Percentiles rank a stretch among this genome's conserved stretches.
These are phyloP conservation scores for Drosophila nikananu DNA, from an alignment of 1,140 invertebrate genomes.

Conservation along the genomic window DNA sequence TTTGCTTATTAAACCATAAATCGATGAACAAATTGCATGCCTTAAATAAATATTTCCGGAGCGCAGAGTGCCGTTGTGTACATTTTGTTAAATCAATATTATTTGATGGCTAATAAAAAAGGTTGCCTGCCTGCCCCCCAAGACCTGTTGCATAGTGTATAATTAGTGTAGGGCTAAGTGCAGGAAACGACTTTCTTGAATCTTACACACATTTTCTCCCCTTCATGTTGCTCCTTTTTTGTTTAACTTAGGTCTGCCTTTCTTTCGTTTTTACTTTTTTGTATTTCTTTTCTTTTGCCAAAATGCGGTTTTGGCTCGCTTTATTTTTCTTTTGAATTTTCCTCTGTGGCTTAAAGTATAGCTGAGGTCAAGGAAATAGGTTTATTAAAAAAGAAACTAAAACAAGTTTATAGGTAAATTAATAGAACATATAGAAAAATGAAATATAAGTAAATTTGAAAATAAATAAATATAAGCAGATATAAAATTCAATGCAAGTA, in stretches of 20 bases:
- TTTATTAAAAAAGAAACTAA: not conserved
- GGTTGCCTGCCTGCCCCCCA: not conserved
- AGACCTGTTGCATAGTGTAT: slow-evolving; percentile 37
- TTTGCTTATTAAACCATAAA: not conserved
- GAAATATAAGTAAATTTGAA: not conserved
- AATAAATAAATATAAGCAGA: not conserved
- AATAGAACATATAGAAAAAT: not conserved
- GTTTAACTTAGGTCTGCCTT: slow-evolving; percentile 25
- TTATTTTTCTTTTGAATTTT: slow-evolving; percentile 20
- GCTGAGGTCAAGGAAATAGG: not conserved
- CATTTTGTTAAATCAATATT: slow-evolving; percentile 28
- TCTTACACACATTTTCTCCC: slow-evolving; percentile 7
- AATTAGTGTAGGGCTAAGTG: slow-evolving; percentile 17
- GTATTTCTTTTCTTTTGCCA: slow-evolving; percentile 20
- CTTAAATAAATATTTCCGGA: slow-evolving; percentile 1
- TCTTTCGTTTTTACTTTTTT: not conserved
- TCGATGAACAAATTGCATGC: not conserved
- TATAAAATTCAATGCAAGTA: not conserved
- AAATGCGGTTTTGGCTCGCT: slow-evolving; percentile 36
- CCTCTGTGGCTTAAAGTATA: not conserved
- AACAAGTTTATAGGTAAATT: not conserved
- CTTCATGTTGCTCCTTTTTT: slow-evolving; percentile 12
- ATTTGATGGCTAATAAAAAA: slow-evolving; percentile 23
- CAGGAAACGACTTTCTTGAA: slow-evolving; percentile 7
- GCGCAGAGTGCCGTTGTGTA: not conserved